phyloP scores from a whole-genome alignment of 2,113 vertebrate genomes.

The Andinoacara biseriatus region DNA sequence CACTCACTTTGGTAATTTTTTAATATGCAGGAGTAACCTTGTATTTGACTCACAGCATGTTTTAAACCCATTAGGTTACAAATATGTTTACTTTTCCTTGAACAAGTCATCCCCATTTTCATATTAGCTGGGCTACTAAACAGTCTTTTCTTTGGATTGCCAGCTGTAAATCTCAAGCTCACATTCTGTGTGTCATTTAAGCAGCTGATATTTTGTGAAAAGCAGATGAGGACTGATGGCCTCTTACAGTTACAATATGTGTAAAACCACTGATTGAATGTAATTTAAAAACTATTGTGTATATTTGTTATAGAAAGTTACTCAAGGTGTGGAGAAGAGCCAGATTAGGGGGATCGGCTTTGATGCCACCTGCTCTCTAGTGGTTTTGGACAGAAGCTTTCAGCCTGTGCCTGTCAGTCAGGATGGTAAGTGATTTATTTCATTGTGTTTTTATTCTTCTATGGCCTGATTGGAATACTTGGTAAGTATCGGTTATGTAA shows the following conservation, averaged over 20 bases:
- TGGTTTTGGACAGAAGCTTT: constrained; percentile 89
- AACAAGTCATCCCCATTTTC: too few species aligned
- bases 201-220: neutral
- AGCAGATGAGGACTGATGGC: neutral
- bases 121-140: neutral
- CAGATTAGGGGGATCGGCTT: constrained; percentile 90
- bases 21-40: neutral
- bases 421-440: constrained; percentile 80
- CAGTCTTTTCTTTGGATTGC: neutral
- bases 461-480: neutral
- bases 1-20: neutral
- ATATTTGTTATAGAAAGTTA: constrained; percentile 82
- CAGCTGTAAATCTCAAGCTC: neutral
- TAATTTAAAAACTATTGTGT: neutral
- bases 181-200: neutral
- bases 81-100: too few species aligned
- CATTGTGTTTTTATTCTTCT: neutral
- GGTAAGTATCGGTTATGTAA: neutral
- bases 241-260: neutral
- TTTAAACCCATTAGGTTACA: neutral
- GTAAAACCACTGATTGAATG: neutral
- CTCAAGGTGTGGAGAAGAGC: constrained; percentile 72
- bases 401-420: constrained; percentile 87
- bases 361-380: constrained; percentile 94
- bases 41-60: neutral